These are phyloP conservation scores for Meloidogyne exigua DNA, from an alignment of 1,140 invertebrate species.

Conservation along the genomic window DNA sequence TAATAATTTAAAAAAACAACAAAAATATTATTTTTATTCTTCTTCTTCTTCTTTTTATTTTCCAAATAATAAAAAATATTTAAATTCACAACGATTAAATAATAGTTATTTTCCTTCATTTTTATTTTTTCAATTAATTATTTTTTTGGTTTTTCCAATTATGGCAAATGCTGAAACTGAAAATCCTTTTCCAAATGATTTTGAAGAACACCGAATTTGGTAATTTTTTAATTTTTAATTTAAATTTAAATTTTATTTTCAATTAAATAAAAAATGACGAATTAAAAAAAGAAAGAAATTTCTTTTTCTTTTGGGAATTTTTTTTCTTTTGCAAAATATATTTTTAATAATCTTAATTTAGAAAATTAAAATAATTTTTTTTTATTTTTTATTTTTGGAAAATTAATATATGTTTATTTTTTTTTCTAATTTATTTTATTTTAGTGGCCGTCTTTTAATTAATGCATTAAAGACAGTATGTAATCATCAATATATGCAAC, in stretches of 20 bases:
- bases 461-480: slow-evolving; percentile 26
- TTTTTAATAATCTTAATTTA: not conserved
- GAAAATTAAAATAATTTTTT: not conserved
- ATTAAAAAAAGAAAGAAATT: not conserved
- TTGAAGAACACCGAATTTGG: slow-evolving; percentile 1
- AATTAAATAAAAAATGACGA: not conserved
- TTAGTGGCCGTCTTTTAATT: slow-evolving; percentile 21
- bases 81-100: not conserved
- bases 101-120: not conserved
- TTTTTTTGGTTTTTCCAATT: not conserved
- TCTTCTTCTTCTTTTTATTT: not conserved
- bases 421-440: not conserved
- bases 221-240: too few species aligned
- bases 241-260: not conserved
- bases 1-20: too few species aligned
- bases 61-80: not conserved
- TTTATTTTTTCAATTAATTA: slow-evolving; percentile 6
- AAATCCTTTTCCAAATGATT: slow-evolving; percentile 5
- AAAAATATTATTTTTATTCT: not conserved
- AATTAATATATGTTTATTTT: too few species aligned
- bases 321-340: not conserved
- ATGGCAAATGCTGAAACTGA: not conserved
- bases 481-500: slow-evolving; percentile 28
- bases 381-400: not conserved
- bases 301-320: not conserved